Conservation (phyloP, 2,797 vertebrate species). For the Alosa sapidissima region DNA sequence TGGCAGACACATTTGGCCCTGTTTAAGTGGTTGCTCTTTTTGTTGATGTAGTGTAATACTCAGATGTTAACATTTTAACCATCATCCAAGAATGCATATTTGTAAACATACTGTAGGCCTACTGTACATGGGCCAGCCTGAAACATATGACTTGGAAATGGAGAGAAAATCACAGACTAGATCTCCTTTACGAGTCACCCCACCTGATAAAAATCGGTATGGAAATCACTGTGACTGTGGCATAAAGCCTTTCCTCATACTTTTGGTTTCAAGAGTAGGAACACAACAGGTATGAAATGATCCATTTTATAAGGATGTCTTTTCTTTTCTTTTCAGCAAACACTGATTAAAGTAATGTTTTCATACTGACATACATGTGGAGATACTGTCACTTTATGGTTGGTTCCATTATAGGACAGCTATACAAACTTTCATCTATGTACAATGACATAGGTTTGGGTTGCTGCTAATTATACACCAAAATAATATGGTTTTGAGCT, state of each 20-base stretch:
- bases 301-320: too few relatives aligned
- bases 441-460: neutral
- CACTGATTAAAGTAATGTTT: too few relatives aligned
- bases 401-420: neutral
- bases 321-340: too few relatives aligned
- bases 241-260: neutral
- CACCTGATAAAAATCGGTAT: neutral
- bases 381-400: neutral
- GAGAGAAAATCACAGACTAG: neutral
- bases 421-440: neutral
- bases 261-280: too few relatives aligned
- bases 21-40: neutral
- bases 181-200: neutral
- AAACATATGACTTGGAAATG: neutral
- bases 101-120: neutral
- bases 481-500: neutral
- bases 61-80: neutral
- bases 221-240: neutral
- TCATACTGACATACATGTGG: too few relatives aligned
- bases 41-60: neutral
- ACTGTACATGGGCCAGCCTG: neutral
- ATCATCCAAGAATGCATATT: neutral
- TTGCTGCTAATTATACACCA: neutral
- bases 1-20: neutral
- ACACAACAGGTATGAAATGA: too few relatives aligned